Evolutionary conservation across 2,797 vertebrate genomes (phyloP).

Genomic region (Enteromius treurensis): DNA sequence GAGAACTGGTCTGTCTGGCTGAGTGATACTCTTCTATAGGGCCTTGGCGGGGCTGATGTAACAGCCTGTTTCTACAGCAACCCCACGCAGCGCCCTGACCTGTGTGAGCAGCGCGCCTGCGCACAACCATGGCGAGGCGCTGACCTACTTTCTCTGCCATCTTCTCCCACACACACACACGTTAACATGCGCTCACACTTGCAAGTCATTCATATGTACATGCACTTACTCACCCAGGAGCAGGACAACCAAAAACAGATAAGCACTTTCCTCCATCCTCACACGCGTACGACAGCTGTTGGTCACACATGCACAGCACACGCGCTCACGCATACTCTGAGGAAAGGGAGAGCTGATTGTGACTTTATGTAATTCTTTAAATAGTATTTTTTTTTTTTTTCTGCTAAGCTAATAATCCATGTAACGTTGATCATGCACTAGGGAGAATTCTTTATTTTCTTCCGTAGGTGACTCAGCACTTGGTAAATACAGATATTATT

Average conservation of each 20-base stretch:
- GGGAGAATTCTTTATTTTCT: not conserved
- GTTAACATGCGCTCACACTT: constrained; percentile 14
- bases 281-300: not conserved
- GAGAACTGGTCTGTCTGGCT: constrained; percentile 63
- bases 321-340: not conserved
- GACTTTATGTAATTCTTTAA: not conserved
- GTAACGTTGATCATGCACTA: not conserved
- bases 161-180: constrained; percentile 54
- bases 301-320: not conserved
- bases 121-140: constrained; percentile 69
- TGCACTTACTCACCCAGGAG: constrained; percentile 39
- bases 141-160: constrained; percentile 78
- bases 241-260: constrained; percentile 38
- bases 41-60: constrained; percentile 64
- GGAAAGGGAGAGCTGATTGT: not conserved
- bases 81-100: constrained; percentile 63
- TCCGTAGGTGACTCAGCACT: not conserved
- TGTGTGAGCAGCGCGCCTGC: constrained; percentile 66
- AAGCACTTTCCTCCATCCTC: constrained; percentile 32
- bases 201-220: constrained; percentile 40
- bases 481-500: not conserved
- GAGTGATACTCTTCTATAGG: constrained; percentile 54
- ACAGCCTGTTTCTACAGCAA: constrained; percentile 70
- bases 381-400: not conserved
- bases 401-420: not conserved